A percentile compares a stretch with the other conserved stretches of the same genome.
phyloP scores from a whole-genome alignment of 2,888 invertebrate genomes.

The Diarsia brunnea region DNA sequence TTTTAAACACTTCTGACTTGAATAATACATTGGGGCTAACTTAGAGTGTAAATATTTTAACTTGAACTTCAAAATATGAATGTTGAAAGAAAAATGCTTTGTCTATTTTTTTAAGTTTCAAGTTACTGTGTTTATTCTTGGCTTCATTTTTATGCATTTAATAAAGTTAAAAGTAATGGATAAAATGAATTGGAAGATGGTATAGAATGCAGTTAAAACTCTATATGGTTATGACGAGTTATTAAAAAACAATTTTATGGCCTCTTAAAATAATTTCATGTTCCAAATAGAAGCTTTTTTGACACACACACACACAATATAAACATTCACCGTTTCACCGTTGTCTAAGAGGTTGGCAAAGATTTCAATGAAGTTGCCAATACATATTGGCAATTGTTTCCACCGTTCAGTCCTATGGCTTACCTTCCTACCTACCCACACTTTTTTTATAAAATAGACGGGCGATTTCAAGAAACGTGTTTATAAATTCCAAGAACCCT shows the following conservation, averaged over 20 bases:
- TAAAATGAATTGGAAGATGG: not conserved
- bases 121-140: not conserved
- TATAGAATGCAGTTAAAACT: not conserved
- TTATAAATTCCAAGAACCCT: constrained; percentile 19
- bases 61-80: constrained; percentile 31
- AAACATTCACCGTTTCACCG: not conserved
- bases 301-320: too few relatives aligned
- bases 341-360: not conserved
- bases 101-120: constrained; percentile 6
- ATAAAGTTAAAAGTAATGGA: not conserved
- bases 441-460: not conserved
- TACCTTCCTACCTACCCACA: not conserved
- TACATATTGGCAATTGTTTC: not conserved
- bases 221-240: not conserved
- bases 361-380: not conserved
- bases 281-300: too few relatives aligned
- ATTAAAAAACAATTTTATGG: not conserved
- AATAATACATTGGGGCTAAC: constrained; percentile 40
- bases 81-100: not conserved
- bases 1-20: constrained; percentile 50
- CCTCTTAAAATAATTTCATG: too few relatives aligned
- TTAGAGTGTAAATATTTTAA: constrained; percentile 50
- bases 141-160: not conserved
- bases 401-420: not conserved
- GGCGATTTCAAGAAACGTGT: not conserved